These are phyloP conservation scores for Antennarius maculatus DNA, from an alignment of 2,797 vertebrate species.

Conservation along the genomic window DNA sequence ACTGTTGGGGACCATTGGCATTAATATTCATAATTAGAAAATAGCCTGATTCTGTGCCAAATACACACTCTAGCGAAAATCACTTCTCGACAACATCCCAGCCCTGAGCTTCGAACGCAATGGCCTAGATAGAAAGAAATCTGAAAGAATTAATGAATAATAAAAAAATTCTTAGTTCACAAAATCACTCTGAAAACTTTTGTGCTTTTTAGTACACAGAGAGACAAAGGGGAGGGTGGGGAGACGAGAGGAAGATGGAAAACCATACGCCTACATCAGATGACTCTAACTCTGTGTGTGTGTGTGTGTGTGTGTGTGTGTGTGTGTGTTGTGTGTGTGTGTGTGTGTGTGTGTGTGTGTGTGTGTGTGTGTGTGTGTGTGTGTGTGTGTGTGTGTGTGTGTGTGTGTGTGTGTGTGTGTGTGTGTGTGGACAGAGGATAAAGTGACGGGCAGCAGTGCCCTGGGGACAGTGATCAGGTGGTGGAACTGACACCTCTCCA, in stretches of 20 bases:
- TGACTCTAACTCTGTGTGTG: too few species aligned
- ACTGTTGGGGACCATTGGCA: constrained; percentile 40
- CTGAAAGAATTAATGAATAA: constrained; percentile 80
- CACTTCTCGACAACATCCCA: constrained; percentile 65
- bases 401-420: too few species aligned
- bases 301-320: too few species aligned
- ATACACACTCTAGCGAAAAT: constrained; percentile 59
- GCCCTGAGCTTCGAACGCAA: constrained; percentile 66
- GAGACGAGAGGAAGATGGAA: constrained; percentile 11
- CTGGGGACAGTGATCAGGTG: too few species aligned
- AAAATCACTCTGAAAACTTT: constrained; percentile 56
- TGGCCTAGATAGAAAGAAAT: constrained; percentile 75
- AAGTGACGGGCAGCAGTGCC: too few species aligned
- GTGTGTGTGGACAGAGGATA: too few species aligned
- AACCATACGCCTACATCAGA: neutral
- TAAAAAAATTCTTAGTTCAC: constrained; percentile 61
- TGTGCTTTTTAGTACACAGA: constrained; percentile 51
- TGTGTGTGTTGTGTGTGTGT: too few species aligned
- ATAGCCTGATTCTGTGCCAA: constrained; percentile 58
- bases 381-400: too few species aligned
- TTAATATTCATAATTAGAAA: constrained; percentile 69
- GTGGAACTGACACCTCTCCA: too few species aligned
- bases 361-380: too few species aligned
- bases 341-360: too few species aligned
- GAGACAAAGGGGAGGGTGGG: constrained; percentile 38